Conservation (phyloP, 2,113 vertebrate species). For the Dipodomys merriami region DNA sequence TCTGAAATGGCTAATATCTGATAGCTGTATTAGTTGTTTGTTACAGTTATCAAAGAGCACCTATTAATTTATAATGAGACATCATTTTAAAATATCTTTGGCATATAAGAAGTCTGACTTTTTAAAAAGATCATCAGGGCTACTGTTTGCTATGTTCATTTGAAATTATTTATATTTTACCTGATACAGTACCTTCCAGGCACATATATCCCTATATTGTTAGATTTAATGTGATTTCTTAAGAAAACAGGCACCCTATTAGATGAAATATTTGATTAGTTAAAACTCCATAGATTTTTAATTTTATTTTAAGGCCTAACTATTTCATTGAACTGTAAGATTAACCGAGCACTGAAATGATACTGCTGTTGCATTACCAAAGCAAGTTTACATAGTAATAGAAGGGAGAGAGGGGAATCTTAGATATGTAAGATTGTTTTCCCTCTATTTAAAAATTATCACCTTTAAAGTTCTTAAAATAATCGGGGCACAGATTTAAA, state of each 20-base stretch:
- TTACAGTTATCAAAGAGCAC: constrained; percentile 59
- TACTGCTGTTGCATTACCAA: constrained; percentile 1
- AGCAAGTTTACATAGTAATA: constrained; percentile 31
- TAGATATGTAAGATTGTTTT: not conserved
- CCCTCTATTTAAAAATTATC: not conserved
- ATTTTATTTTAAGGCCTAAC: constrained; percentile 48
- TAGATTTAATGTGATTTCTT: constrained; percentile 56
- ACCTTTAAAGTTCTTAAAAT: constrained; percentile 37
- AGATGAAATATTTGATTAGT: constrained; percentile 53
- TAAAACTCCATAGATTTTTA: constrained; percentile 33
- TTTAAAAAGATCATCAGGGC: not conserved
- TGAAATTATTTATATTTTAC: constrained; percentile 51
- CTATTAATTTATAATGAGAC: not conserved
- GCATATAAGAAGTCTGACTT: too few species aligned
- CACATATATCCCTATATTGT: constrained; percentile 37
- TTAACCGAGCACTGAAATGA: constrained; percentile 2
- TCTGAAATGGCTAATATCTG: constrained; percentile 43
- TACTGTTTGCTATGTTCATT: constrained; percentile 53
- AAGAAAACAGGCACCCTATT: not conserved
- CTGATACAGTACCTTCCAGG: constrained; percentile 56
- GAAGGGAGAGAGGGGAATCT: not conserved
- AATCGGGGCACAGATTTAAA: constrained; percentile 51
- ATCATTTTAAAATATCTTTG: too few species aligned
- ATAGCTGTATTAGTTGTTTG: constrained; percentile 54
- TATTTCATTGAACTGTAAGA: constrained; percentile 23